Evolutionary conservation across 1,140 invertebrate species (phyloP), one percentile per base, ranked within the genome.

Genomic region (Drosophila carrolli): DNA sequence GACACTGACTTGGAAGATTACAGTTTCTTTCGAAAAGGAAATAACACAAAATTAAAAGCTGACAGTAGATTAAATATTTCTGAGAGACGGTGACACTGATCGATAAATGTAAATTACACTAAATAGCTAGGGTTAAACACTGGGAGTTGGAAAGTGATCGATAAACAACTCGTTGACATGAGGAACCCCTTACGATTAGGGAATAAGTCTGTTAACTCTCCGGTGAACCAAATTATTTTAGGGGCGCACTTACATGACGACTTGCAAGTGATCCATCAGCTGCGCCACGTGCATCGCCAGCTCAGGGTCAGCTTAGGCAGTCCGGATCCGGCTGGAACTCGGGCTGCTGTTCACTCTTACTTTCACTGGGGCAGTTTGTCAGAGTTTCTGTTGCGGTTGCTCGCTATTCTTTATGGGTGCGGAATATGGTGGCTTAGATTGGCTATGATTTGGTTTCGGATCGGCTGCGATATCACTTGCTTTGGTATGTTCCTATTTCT

Each of bases 361-460:
- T 74, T 80, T 77, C 38, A 41, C 53, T 43, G 55, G 38, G 11
- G 16, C 32, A 35, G 51, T 29, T 66, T 57, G 35, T 41, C 19
- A 46, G 35, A 38, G 54, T 59, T 63, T 65, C 46, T 75, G 38
- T 47, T 75, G 41, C 48, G 44, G 57, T 70, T 77, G 74, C 62
- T 77, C 67, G 66, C 16, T 72, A 41, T 7, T 70, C 13, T 65
- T 41, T 13, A 48, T 14, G 19, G n/a, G 16, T 47, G 50, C 27
- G 23, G 7, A 27, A 46, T 19, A 2, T 11, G n/a, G 14, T 48
- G 14, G 16, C 5, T 47, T 13, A 2, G 44, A 23, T 9, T 38
- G 13, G 37, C 4, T 56, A 11, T 56, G 13, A 41, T 14, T 54
- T 40, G 70, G 37, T 47, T 13, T 47, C 29, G 43, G 35, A 43